Evolutionary conservation across 2,888 invertebrate species (phyloP).

Genomic region (Agonopterix subpropinquella): DNA sequence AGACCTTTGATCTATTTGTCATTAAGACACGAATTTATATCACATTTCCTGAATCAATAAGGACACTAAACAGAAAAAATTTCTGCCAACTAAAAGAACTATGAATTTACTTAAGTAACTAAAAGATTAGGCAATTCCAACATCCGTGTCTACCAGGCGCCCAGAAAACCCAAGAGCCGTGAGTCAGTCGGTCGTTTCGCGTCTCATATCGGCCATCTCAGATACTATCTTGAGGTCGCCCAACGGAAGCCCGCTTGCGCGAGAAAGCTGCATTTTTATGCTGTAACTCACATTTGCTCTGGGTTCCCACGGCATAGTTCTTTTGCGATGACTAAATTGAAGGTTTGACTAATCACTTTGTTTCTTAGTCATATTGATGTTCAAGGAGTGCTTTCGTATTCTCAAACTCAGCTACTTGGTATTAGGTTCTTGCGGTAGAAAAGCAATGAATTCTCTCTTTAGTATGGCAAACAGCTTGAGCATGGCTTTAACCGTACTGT

Average conservation of each 20-base stretch:
- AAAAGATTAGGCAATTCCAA: slow-evolving; percentile 3
- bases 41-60: no score
- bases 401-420: no score
- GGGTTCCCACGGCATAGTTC: slow-evolving; percentile 56
- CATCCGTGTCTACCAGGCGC: slow-evolving; percentile 12
- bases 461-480: no score
- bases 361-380: not conserved
- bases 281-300: slow-evolving; percentile 36
- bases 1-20: no score
- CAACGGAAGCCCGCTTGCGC: slow-evolving; percentile 59
- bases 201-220: slow-evolving; percentile 50
- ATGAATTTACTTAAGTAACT: no score
- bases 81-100: no score
- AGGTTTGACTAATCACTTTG: slow-evolving; percentile 1
- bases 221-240: slow-evolving; percentile 54
- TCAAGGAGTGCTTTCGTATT: not conserved
- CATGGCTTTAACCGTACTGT: no score
- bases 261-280: slow-evolving; percentile 66
- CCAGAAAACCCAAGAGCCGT: slow-evolving; percentile 20
- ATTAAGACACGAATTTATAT: no score
- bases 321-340: not conserved
- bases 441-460: no score
- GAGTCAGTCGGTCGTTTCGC: slow-evolving; percentile 48
- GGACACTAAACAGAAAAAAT: no score
- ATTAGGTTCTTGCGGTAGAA: no score